phyloP scores from a whole-genome alignment of 1,140 invertebrate genomes.

The Ylistrum balloti region DNA sequence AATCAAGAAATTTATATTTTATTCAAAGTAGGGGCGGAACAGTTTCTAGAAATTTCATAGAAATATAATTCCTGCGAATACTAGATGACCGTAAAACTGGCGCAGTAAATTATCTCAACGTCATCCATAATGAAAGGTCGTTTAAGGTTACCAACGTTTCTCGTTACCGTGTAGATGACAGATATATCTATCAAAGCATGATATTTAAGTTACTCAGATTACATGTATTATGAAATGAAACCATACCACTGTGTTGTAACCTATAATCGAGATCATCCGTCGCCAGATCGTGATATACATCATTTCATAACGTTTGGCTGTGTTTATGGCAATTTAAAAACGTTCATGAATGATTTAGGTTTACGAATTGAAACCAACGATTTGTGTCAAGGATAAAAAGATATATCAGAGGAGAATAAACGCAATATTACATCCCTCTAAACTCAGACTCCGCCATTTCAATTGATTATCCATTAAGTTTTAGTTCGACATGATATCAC shows the following conservation, averaged over 20 bases:
- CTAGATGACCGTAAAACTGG: too few species aligned
- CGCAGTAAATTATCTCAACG: too few species aligned
- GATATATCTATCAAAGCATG: too few species aligned
- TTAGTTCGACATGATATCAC: background rate
- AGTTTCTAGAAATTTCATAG: too few species aligned
- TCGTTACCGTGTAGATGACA: too few species aligned
- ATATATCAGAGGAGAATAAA: background rate
- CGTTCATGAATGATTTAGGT: conserved; percentile 11
- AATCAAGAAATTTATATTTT: too few species aligned
- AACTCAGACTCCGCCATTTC: background rate
- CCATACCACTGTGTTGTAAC: background rate
- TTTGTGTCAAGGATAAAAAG: conserved; percentile 25
- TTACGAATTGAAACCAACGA: conserved; percentile 22
- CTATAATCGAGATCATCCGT: background rate
- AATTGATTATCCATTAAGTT: background rate
- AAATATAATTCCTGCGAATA: too few species aligned
- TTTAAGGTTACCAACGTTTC: too few species aligned
- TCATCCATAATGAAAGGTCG: too few species aligned
- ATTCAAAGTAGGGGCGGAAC: too few species aligned
- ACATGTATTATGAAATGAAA: too few species aligned
- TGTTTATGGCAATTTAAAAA: conserved; percentile 12
- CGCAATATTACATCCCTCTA: background rate
- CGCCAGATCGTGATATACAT: background rate
- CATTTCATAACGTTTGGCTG: background rate
- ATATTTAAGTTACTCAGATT: too few species aligned